Conservation (phyloP, 2,797 vertebrate genomes). For the Brachyrhaphis roseni region DNA sequence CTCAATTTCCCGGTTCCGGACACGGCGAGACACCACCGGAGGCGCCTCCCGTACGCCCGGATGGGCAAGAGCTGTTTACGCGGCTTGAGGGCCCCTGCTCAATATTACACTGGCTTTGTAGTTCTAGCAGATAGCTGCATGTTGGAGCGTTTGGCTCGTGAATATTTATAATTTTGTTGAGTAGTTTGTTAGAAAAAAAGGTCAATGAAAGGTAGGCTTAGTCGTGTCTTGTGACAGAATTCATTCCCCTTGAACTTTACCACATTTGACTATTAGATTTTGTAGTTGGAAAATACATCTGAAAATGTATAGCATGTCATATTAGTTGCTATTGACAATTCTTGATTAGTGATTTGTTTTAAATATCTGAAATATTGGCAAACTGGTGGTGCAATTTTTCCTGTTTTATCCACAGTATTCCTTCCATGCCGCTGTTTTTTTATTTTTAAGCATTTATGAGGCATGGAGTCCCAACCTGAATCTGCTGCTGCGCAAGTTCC, state of each 20-base stretch:
- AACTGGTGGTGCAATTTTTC: too few species aligned
- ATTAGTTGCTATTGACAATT: too few species aligned
- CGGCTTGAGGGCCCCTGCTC: constrained; percentile 4
- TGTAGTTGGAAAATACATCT: not conserved
- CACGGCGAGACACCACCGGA: not conserved
- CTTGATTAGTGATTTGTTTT: too few species aligned
- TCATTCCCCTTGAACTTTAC: not conserved
- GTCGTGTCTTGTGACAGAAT: not conserved
- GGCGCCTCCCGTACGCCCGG: not conserved
- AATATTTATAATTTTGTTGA: not conserved
- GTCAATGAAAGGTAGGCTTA: not conserved
- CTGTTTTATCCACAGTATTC: too few species aligned
- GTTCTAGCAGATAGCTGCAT: not conserved
- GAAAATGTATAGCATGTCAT: too few species aligned
- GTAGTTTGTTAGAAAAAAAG: not conserved
- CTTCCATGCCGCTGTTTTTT: too few species aligned
- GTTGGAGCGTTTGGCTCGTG: not conserved
- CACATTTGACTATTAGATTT: not conserved
- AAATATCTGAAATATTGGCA: too few species aligned
- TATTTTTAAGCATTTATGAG: too few species aligned
- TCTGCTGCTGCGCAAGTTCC: too few species aligned
- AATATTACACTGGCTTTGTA: constrained; percentile 1
- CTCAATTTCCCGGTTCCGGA: constrained; percentile 18
- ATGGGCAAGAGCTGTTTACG: constrained; percentile 2
- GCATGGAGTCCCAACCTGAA: too few species aligned